Conservation (phyloP, 2,113 vertebrate species). For the Anolis sagrei region DNA sequence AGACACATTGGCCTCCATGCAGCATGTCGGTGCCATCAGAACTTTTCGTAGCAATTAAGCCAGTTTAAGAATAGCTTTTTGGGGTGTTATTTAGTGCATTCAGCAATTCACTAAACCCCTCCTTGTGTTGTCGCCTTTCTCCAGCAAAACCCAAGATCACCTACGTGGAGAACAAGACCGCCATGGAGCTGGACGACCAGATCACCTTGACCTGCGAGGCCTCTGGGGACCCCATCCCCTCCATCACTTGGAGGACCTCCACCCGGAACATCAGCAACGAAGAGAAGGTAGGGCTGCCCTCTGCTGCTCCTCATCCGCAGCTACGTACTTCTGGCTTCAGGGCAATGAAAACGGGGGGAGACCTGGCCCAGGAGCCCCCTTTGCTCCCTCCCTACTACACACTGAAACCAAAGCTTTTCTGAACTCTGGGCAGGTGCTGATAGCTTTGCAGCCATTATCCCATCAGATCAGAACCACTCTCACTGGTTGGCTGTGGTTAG, state of each 20-base stretch:
- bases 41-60: no score
- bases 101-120: background rate
- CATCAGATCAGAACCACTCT: no score
- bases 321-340: background rate
- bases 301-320: conserved; percentile 24
- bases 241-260: conserved; percentile 92
- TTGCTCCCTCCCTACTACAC: conserved; percentile 26
- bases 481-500: no score
- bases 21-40: no score
- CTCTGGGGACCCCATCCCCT: conserved; percentile 93
- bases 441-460: no score
- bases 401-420: background rate
- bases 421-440: background rate
- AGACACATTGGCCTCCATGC: background rate
- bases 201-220: conserved; percentile 96
- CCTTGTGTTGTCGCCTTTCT: conserved; percentile 9
- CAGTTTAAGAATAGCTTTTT: no score
- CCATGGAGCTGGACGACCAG: conserved; percentile 93
- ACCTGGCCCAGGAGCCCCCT: background rate
- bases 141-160: conserved; percentile 97
- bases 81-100: background rate
- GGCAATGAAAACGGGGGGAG: background rate
- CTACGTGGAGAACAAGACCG: conserved; percentile 91
- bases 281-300: conserved; percentile 87
- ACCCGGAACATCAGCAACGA: conserved; percentile 88